Evolutionary conservation across 35 echinoderm and acorn worm species (phyloP).

Genomic region (Lytechinus pictus): DNA sequence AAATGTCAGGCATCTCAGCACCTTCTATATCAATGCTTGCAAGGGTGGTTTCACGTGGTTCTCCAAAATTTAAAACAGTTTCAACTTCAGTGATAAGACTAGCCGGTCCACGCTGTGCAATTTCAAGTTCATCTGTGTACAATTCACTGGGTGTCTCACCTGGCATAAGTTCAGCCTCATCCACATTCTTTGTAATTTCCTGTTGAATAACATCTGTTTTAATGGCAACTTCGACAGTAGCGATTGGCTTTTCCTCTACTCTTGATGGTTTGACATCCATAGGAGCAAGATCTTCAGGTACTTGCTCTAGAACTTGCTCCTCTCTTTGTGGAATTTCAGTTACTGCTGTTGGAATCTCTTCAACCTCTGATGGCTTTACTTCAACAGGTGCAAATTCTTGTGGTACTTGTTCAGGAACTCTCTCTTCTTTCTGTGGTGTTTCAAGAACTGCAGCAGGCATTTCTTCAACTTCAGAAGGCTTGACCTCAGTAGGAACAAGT

Average conservation of each 20-base stretch:
- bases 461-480: slow-evolving; percentile 17
- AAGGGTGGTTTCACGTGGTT: slow-evolving; percentile 21
- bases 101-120: neutral
- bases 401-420: neutral
- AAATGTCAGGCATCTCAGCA: neutral
- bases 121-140: slow-evolving; percentile 7
- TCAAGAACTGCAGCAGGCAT: neutral
- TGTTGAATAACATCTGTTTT: slow-evolving; percentile 54
- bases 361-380: slow-evolving; percentile 21
- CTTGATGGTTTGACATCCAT: neutral
- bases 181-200: slow-evolving; percentile 55
- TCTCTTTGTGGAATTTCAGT: neutral
- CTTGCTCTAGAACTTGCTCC: neutral
- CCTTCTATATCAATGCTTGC: slow-evolving; percentile 19
- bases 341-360: slow-evolving; percentile 23
- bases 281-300: slow-evolving; percentile 16
- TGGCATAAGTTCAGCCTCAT: slow-evolving; percentile 7
- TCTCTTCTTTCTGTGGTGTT: slow-evolving; percentile 39
- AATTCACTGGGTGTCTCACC: neutral
- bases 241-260: slow-evolving; percentile 47
- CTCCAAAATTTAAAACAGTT: slow-evolving; percentile 7
- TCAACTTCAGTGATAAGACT: slow-evolving; percentile 16
- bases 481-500: neutral
- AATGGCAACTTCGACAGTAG: slow-evolving; percentile 28
- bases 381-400: slow-evolving; percentile 37